Base-by-base conservation (phyloP, 2,113 vertebrate species). In the Aviceda subcristata region DNA sequence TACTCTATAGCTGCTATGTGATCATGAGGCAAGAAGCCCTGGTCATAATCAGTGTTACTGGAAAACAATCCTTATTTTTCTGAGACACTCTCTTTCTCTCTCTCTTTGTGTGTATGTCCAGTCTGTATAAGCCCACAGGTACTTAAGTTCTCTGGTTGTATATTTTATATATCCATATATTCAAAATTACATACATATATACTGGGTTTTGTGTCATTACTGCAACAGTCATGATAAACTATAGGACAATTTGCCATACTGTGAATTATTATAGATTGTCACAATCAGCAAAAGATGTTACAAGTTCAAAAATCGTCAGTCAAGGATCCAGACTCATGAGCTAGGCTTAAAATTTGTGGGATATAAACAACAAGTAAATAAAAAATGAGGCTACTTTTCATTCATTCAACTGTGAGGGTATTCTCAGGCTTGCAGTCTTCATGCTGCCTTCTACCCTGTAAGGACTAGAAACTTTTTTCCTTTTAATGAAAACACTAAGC, bases 401-500 rank as follows among this genome's bases (percentile, higher is more conserved):
- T 72, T 93, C 63, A 53, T 75, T 11, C 30, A 71, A 0, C 20
- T 45, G 11, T 38, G 15, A 75, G 30, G 5, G 5, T 72, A 72
- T 75, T 85, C 51, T 89, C 15, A 67, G 51, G 22, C 14, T 90
- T 78, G n/a, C 46, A 78, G 50, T 63, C 62, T 75, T 92, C 34
- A 41, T 50, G 48, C 57, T 94, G 53, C 15, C 26, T 89, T 91
- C 51, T 85, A 20, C 26, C 3, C 5, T 71, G 13, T 32, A 64
- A 94, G 41, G 30, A 48, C 73, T 53, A 89, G 77, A 64, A 94
- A 71, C 9, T 60, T 94, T 43, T 91, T 81, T 91, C 46, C 24
- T 78, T 94, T 89, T 93, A 85, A 91, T 91, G 92, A 92, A 94
- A 97, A 84, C 24, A 57, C 30, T 41, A 83, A 95, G 20, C 68